Evolutionary conservation across 2,797 vertebrate species (phyloP).

Genomic region (Merluccius polli): DNA sequence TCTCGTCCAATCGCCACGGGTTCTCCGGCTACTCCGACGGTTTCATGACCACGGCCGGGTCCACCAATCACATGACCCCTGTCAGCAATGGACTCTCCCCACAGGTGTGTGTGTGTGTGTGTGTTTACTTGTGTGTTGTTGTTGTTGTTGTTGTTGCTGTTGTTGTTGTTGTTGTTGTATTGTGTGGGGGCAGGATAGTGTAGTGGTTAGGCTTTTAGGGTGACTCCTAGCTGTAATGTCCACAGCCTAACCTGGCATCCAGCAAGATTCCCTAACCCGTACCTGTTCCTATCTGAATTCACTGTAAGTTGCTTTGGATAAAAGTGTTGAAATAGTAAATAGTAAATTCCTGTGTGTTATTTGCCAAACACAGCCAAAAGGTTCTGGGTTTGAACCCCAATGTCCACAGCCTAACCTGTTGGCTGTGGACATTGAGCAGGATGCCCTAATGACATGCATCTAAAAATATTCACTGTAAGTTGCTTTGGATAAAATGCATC

Average conservation of each 20-base stretch:
- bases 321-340: too few relatives aligned
- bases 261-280: not conserved
- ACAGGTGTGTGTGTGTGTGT: constrained; percentile 71
- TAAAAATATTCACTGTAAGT: not conserved
- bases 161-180: not conserved
- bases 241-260: not conserved
- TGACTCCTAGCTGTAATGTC: too few relatives aligned
- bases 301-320: not conserved
- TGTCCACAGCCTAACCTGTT: not conserved
- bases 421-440: not conserved
- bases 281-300: not conserved
- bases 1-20: constrained; percentile 80
- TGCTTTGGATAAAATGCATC: not conserved
- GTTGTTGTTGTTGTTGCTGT: not conserved
- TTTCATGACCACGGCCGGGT: constrained; percentile 86
- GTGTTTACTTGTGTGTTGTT: not conserved
- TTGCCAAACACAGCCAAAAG: not conserved
- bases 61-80: constrained; percentile 88
- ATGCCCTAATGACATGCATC: too few relatives aligned
- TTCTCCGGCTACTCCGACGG: constrained; percentile 94
- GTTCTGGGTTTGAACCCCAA: not conserved
- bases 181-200: too few relatives aligned
- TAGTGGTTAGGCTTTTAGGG: too few relatives aligned
- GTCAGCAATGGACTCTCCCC: constrained; percentile 92
- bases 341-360: too few relatives aligned